Conservation (phyloP, 1,140 invertebrate species). For the Pristionchus pacificus region DNA sequence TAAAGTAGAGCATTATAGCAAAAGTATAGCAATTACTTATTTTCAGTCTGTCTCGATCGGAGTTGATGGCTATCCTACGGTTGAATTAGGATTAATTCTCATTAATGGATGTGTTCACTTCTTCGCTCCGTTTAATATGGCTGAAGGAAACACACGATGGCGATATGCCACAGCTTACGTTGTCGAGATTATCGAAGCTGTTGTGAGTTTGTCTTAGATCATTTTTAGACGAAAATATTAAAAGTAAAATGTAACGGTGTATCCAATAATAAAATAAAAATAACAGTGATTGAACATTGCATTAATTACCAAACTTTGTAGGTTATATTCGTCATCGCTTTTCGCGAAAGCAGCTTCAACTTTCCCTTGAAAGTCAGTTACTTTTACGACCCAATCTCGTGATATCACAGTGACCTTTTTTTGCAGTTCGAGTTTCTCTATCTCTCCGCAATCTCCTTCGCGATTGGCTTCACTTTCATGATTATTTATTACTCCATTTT, state of each 20-base stretch:
- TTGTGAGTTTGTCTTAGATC: neutral
- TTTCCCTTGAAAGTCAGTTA: slow-evolving; percentile 4
- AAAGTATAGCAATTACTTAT: no score
- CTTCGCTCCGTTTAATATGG: slow-evolving; percentile 28
- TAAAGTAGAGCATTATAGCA: no score
- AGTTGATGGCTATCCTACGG: neutral
- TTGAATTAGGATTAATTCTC: slow-evolving; percentile 8
- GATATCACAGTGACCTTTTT: no score
- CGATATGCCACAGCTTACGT: slow-evolving; percentile 16
- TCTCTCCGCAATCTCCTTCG: no score
- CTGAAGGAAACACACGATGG: slow-evolving; percentile 17
- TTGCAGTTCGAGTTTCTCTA: no score
- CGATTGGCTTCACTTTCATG: no score
- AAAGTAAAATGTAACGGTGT: no score
- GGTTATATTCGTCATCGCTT: neutral
- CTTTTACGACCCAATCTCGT: no score
- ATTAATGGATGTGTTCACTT: slow-evolving; percentile 22
- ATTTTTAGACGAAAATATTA: neutral
- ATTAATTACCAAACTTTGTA: neutral
- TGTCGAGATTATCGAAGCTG: slow-evolving; percentile 22
- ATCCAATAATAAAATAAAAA: no score
- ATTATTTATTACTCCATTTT: no score
- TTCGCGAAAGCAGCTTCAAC: neutral
- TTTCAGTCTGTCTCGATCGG: neutral
- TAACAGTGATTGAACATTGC: no score